Percentiles rank a stretch among this genome's conserved stretches.
These are phyloP conservation scores for Aricia agestis DNA, from an alignment of 1,140 invertebrate species.

Conservation along the genomic window DNA sequence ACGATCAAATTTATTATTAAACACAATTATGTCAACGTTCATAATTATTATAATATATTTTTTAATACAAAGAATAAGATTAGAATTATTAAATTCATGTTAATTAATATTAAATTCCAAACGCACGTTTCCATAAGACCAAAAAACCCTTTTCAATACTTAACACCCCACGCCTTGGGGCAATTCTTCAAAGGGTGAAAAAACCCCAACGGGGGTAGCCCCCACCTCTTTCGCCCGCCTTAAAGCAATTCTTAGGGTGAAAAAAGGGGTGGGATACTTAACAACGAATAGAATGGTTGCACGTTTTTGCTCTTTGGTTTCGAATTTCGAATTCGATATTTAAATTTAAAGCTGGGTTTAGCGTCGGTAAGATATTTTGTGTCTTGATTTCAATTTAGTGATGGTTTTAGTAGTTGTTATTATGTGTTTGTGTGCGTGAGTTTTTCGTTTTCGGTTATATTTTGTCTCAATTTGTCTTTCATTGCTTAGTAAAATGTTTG, in stretches of 20 bases:
- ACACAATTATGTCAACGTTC: too few species aligned
- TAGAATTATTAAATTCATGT: too few species aligned
- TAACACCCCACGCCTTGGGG: conserved; percentile 64
- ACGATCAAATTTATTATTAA: too few species aligned
- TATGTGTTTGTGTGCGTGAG: neutral
- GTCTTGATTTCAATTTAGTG: neutral
- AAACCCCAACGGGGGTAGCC: conserved; percentile 49
- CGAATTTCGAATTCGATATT: conserved; percentile 36
- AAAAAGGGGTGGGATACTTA: conserved; percentile 72
- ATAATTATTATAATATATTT: too few species aligned
- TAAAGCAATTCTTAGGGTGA: conserved; percentile 70
- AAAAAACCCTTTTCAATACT: conserved; percentile 70
- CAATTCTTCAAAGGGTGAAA: conserved; percentile 75
- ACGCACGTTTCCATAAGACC: conserved; percentile 20
- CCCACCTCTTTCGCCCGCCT: conserved; percentile 49
- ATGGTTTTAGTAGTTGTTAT: neutral
- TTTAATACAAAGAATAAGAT: too few species aligned
- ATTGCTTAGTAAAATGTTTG: too few species aligned
- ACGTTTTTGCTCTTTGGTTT: conserved; percentile 44
- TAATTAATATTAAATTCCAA: neutral
- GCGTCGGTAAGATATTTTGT: neutral
- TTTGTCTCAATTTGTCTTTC: too few species aligned
- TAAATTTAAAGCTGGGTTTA: conserved; percentile 22
- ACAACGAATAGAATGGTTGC: conserved; percentile 53
- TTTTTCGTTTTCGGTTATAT: too few species aligned